Evolutionary conservation across 2,797 vertebrate species (phyloP).

Genomic region (Carcharodon carcharias): DNA sequence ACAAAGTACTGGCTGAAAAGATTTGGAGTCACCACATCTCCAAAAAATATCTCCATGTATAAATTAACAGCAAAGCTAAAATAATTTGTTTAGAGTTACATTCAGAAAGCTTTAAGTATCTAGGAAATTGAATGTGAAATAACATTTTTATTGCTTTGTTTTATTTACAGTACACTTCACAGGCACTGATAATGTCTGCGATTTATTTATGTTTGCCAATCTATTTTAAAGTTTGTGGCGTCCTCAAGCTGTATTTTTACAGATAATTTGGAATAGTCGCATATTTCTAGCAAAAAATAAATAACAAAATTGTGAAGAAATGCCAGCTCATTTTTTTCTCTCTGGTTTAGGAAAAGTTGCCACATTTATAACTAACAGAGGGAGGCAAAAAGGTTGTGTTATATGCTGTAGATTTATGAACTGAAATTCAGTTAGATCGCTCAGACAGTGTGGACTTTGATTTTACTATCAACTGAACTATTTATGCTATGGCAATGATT

Average conservation of each 20-base stretch:
- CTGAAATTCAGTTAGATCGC: slow-evolving; percentile 32
- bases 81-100: slow-evolving; percentile 18
- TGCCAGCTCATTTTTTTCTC: slow-evolving; percentile 25
- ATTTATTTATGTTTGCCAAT: slow-evolving; percentile 30
- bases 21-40: not conserved
- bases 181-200: slow-evolving; percentile 18
- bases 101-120: slow-evolving; percentile 18
- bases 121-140: slow-evolving; percentile 7
- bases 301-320: not conserved
- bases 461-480: slow-evolving; percentile 36
- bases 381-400: slow-evolving; percentile 27
- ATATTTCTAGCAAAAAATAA: slow-evolving; percentile 31
- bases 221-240: slow-evolving; percentile 38
- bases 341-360: slow-evolving; percentile 3
- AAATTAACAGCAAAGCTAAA: not conserved
- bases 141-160: not conserved
- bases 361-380: slow-evolving; percentile 32
- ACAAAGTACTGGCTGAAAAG: not conserved
- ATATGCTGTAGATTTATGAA: slow-evolving; percentile 21
- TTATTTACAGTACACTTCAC: slow-evolving; percentile 26
- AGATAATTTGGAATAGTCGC: slow-evolving; percentile 32
- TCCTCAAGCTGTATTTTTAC: slow-evolving; percentile 12
- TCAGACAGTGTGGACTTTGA: slow-evolving; percentile 31
- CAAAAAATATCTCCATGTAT: slow-evolving; percentile 5
- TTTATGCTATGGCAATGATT: slow-evolving; percentile 26